Evolutionary conservation across 2,797 vertebrate genomes (phyloP).

Genomic region (Bovichtus variegatus): DNA sequence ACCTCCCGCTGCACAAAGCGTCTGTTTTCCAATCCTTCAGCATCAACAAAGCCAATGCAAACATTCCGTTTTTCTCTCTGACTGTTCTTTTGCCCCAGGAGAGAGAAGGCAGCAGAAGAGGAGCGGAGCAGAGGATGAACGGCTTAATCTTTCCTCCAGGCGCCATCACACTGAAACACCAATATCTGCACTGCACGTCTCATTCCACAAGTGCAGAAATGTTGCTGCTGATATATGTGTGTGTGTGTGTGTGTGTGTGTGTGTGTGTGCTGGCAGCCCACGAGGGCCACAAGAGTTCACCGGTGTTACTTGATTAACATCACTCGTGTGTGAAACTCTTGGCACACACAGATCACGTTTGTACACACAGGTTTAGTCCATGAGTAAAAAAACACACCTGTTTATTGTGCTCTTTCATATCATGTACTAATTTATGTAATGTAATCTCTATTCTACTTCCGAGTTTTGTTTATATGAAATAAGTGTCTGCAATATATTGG

Average conservation of each 20-base stretch:
- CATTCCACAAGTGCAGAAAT: conserved; percentile 75
- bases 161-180: conserved; percentile 52
- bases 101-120: conserved; percentile 46
- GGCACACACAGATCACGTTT: conserved; percentile 15
- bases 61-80: conserved; percentile 69
- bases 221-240: conserved; percentile 30
- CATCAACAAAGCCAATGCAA: conserved; percentile 60
- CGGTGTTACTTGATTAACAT: conserved; percentile 37
- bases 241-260: not conserved
- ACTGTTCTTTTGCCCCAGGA: conserved; percentile 67
- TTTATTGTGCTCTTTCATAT: not conserved
- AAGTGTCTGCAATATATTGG: not conserved
- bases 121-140: conserved; percentile 58
- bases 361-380: conserved; percentile 11
- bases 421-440: not conserved
- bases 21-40: conserved; percentile 28
- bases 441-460: not conserved
- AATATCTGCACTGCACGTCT: conserved; percentile 60
- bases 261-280: conserved; percentile 26
- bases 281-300: conserved; percentile 51
- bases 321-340: conserved; percentile 24
- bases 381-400: conserved; percentile 8
- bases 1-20: conserved; percentile 10
- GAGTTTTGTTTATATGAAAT: not conserved
- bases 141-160: conserved; percentile 78